Conservation (phyloP, 1,140 invertebrate species). For the Archegozetes longisetosus region DNA sequence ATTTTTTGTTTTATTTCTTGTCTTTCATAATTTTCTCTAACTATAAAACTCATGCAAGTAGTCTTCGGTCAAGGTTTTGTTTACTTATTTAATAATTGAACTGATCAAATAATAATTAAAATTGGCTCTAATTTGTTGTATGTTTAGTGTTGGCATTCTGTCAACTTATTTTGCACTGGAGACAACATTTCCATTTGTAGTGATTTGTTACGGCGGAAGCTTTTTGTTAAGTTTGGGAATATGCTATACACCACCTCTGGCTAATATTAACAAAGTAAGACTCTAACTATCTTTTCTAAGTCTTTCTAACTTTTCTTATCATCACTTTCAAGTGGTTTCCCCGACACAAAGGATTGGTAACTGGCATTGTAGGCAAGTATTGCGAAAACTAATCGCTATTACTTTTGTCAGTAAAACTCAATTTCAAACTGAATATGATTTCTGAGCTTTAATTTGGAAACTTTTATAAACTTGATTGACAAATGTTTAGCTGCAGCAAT, state of each 20-base stretch:
- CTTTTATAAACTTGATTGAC: too few species aligned
- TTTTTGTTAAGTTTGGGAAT: constrained; percentile 4
- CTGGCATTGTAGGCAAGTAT: constrained; percentile 27
- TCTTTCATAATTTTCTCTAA: not conserved
- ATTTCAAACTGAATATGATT: too few species aligned
- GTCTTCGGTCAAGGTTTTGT: not conserved
- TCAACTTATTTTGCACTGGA: constrained; percentile 14
- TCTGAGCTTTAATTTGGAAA: too few species aligned
- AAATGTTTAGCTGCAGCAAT: constrained; percentile 31
- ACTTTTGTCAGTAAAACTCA: too few species aligned
- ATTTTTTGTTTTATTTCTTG: not conserved
- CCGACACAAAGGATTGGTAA: constrained; percentile 30
- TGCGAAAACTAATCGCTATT: too few species aligned
- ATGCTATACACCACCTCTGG: constrained; percentile 2
- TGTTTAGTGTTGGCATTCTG: constrained; percentile 2
- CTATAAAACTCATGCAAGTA: not conserved
- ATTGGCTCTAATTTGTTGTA: not conserved
- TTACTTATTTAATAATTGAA: not conserved
- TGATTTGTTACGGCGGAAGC: constrained; percentile 10
- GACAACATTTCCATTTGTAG: constrained; percentile 4
- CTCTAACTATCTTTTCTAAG: not conserved
- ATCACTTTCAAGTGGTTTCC: constrained; percentile 30
- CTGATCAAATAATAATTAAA: not conserved
- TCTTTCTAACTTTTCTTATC: not conserved
- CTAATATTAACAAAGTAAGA: constrained; percentile 9